These are phyloP conservation scores for Coelopa frigida DNA, from an alignment of 1,140 invertebrate genomes.

Conservation along the genomic window DNA sequence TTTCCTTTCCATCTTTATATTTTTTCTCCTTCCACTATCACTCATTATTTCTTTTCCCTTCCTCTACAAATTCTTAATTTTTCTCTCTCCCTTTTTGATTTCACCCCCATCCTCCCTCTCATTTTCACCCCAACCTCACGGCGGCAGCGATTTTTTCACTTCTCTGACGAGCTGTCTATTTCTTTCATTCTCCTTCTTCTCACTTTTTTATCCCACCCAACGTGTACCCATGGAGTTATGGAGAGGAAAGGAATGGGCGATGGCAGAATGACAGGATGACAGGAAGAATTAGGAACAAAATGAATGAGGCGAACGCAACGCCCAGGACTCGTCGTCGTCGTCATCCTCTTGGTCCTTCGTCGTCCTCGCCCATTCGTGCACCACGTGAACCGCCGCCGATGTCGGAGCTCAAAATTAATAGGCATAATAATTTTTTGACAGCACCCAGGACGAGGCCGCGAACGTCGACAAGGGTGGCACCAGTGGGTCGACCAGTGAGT, in stretches of 20 bases:
- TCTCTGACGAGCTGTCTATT: conserved; percentile 20
- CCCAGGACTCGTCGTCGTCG: background rate
- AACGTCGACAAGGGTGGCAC: background rate
- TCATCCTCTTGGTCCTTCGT: background rate
- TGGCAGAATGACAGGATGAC: conserved; percentile 44
- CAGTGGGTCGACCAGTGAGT: too few relatives aligned
- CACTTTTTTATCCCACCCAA: too few relatives aligned
- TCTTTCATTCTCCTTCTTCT: conserved; percentile 22
- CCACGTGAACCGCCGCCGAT: background rate
- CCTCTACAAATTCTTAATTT: too few relatives aligned
- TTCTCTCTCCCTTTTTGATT: too few relatives aligned
- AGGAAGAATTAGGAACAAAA: conserved; percentile 44
- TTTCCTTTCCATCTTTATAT: too few relatives aligned
- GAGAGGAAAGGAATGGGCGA: too few relatives aligned
- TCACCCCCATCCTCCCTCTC: too few relatives aligned
- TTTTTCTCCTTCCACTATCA: too few relatives aligned
- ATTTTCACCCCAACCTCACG: too few relatives aligned
- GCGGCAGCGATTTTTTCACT: too few relatives aligned
- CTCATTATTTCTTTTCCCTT: too few relatives aligned
- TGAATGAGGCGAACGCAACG: conserved; percentile 9
- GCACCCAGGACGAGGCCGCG: conserved; percentile 20
- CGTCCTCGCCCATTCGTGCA: background rate
- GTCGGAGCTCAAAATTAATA: conserved; percentile 37
- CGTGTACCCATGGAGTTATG: too few relatives aligned
- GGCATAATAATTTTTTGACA: conserved; percentile 46